phyloP scores from a whole-genome alignment of 2,888 invertebrate genomes.

The Shargacucullia verbasci region DNA sequence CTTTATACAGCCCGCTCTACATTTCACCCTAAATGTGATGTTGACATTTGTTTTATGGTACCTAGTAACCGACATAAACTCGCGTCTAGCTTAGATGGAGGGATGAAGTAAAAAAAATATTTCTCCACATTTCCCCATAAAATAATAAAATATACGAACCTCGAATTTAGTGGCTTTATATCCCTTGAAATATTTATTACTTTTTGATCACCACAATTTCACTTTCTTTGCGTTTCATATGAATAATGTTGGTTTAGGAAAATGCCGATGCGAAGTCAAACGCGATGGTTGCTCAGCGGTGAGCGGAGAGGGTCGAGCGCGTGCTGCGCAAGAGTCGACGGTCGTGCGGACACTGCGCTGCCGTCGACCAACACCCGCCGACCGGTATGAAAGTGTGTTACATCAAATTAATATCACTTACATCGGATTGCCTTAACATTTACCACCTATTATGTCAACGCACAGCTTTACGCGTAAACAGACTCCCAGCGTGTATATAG shows the following conservation, averaged over 20 bases:
- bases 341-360: constrained; percentile 74
- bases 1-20: constrained; percentile 22
- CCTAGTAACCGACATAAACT: constrained; percentile 9
- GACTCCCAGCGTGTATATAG: constrained; percentile 19
- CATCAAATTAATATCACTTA: constrained; percentile 83
- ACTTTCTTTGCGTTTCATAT: constrained; percentile 30
- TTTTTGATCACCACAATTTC: constrained; percentile 41
- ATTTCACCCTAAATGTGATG: constrained; percentile 26
- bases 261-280: constrained; percentile 29
- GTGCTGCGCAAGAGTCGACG: constrained; percentile 77
- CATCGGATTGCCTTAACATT: constrained; percentile 76
- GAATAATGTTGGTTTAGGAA: constrained; percentile 26
- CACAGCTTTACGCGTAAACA: constrained; percentile 37
- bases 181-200: constrained; percentile 26
- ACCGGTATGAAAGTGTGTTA: constrained; percentile 82
- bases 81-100: constrained; percentile 5
- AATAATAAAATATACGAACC: constrained; percentile 41
- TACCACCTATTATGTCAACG: constrained; percentile 74
- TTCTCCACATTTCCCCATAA: constrained; percentile 14
- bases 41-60: constrained; percentile 32
- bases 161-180: constrained; percentile 24
- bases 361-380: constrained; percentile 55
- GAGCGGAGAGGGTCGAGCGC: constrained; percentile 58
- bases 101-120: constrained; percentile 10
- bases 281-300: constrained; percentile 60